Conservation (phyloP, 2,797 vertebrate genomes). For the Lates japonicus region DNA sequence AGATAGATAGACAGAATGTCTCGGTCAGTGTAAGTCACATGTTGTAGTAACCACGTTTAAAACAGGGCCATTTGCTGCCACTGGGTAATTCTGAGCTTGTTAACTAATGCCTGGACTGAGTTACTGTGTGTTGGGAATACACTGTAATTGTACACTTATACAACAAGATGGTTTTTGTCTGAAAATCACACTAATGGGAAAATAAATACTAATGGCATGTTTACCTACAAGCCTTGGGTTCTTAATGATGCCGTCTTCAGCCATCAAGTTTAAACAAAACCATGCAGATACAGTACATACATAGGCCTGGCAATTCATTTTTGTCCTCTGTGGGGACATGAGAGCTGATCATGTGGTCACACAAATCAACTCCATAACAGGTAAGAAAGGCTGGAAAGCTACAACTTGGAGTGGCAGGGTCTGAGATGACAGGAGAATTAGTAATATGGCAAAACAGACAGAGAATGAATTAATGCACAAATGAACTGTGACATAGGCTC, state of each 20-base stretch:
- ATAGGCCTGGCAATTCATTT: too few species aligned
- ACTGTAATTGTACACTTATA: background rate
- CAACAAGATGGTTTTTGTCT: background rate
- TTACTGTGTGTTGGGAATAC: background rate
- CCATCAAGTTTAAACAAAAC: background rate
- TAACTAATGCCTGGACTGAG: background rate
- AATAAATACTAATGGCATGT: background rate
- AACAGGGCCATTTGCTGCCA: constrained; percentile 9
- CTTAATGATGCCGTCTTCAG: background rate
- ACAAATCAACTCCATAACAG: background rate
- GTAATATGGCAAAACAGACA: too few species aligned
- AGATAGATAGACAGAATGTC: background rate
- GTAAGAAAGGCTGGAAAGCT: background rate
- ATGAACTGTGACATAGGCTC: too few species aligned
- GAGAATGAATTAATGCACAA: too few species aligned
- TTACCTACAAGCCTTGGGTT: background rate
- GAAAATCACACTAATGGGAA: background rate
- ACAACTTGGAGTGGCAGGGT: background rate
- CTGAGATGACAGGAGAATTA: too few species aligned
- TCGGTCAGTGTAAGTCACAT: background rate
- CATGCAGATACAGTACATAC: background rate
- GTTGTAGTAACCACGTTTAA: constrained; percentile 15
- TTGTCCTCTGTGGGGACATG: too few species aligned
- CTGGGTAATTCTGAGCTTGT: constrained; percentile 3
- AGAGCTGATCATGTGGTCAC: too few species aligned